These are phyloP conservation scores for Fopius arisanus DNA, from an alignment of 1,140 invertebrate genomes.

Conservation along the genomic window DNA sequence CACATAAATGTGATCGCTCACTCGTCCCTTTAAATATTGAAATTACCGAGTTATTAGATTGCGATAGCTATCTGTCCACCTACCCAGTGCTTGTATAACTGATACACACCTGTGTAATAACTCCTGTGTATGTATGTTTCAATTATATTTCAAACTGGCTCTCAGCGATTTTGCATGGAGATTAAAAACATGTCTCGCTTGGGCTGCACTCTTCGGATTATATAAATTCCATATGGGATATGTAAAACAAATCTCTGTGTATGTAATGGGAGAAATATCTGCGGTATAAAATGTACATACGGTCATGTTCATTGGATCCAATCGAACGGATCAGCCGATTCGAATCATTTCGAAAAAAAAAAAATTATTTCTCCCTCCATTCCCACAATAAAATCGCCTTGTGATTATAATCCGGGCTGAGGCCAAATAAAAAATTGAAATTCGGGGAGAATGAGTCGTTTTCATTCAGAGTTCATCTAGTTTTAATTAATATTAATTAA, in stretches of 20 bases:
- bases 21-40: constrained; percentile 13
- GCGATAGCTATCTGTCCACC: constrained; percentile 46
- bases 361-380: too few relatives aligned
- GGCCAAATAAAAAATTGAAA: too few relatives aligned
- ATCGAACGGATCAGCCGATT: not conserved
- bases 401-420: too few relatives aligned
- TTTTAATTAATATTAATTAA: too few relatives aligned
- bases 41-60: constrained; percentile 49
- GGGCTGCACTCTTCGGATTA: constrained; percentile 1
- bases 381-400: too few relatives aligned
- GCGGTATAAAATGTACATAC: not conserved
- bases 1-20: constrained; percentile 3
- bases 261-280: not conserved
- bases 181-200: constrained; percentile 31
- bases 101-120: constrained; percentile 31
- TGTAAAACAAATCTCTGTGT: not conserved
- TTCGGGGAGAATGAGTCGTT: too few relatives aligned
- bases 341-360: too few relatives aligned
- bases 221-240: constrained; percentile 11
- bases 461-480: too few relatives aligned
- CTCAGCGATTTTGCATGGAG: constrained; percentile 43
- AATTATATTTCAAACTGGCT: constrained; percentile 49
- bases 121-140: constrained; percentile 40
- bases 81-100: constrained; percentile 30
- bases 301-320: not conserved